Percentiles rank a stretch among this genome's conserved stretches.
phyloP scores from a whole-genome alignment of 1,140 invertebrate genomes.

The Prorops nasuta region DNA sequence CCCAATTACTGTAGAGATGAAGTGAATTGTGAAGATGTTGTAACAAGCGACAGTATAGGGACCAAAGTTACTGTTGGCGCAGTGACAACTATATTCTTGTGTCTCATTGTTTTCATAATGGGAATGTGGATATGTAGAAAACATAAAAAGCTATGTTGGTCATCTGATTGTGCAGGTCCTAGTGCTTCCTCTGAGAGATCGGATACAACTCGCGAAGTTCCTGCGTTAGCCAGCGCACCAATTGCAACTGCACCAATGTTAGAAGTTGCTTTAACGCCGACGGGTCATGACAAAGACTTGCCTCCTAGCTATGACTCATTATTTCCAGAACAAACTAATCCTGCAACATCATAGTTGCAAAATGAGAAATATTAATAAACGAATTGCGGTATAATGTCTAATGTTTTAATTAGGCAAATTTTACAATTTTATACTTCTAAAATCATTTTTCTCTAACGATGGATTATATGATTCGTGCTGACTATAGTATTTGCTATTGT shows the following conservation, averaged over 20 bases:
- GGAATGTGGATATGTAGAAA: slow-evolving; percentile 48
- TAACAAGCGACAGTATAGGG: slow-evolving; percentile 33
- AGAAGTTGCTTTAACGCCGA: slow-evolving; percentile 35
- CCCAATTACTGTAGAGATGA: slow-evolving; percentile 41
- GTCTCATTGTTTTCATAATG: slow-evolving; percentile 45
- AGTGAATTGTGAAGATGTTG: slow-evolving; percentile 27
- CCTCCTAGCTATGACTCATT: slow-evolving; percentile 53
- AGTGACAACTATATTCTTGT: slow-evolving; percentile 45
- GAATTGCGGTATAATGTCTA: slow-evolving; percentile 27
- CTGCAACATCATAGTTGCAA: slow-evolving; percentile 26
- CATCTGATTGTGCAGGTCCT: slow-evolving; percentile 46
- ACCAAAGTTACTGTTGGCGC: slow-evolving; percentile 50
- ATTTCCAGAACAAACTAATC: slow-evolving; percentile 43
- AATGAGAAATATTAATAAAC: not conserved
- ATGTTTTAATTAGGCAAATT: slow-evolving; percentile 47
- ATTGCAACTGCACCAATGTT: slow-evolving; percentile 46
- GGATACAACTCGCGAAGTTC: slow-evolving; percentile 9
- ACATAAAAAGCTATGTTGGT: slow-evolving; percentile 50
- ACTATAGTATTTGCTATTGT: no score
- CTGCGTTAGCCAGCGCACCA: slow-evolving; percentile 12
- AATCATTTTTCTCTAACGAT: not conserved
- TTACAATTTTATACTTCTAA: not conserved
- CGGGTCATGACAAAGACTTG: slow-evolving; percentile 47
- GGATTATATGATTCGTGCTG: no score
- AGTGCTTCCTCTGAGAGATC: slow-evolving; percentile 15